These are phyloP conservation scores for Acomys russatus DNA, from an alignment of 2,797 vertebrate species.

Conservation along the genomic window DNA sequence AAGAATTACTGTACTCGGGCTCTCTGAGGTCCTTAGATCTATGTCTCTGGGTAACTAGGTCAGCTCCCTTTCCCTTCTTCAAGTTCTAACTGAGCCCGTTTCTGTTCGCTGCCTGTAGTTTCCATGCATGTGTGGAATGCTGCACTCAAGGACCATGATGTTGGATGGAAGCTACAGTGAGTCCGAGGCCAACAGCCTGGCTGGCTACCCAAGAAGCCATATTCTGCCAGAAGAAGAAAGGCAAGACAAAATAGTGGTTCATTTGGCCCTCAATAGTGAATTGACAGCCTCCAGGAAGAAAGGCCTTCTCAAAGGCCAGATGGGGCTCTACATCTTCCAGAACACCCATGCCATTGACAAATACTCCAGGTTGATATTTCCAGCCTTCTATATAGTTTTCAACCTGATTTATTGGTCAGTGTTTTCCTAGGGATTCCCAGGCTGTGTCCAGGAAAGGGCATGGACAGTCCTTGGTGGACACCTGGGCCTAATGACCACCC, in stretches of 20 bases:
- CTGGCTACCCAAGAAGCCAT: constrained; percentile 93
- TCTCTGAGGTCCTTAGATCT: background rate
- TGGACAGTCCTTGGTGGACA: background rate
- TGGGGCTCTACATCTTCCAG: constrained; percentile 93
- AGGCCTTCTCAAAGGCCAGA: constrained; percentile 90
- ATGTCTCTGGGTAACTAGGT: background rate
- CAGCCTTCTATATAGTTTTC: constrained; percentile 96
- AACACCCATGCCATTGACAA: constrained; percentile 97
- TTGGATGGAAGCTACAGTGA: constrained; percentile 94
- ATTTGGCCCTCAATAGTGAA: constrained; percentile 92
- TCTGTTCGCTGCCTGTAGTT: constrained; percentile 88
- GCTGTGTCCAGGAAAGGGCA: constrained; percentile 27
- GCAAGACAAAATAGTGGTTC: constrained; percentile 94
- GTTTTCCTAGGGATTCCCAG: constrained; percentile 91
- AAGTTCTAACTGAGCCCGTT: constrained; percentile 11
- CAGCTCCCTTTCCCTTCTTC: background rate
- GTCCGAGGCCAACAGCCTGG: constrained; percentile 94
- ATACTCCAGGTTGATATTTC: constrained; percentile 97
- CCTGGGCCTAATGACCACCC: background rate
- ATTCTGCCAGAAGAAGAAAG: constrained; percentile 92
- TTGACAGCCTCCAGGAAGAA: constrained; percentile 91
- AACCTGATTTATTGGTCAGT: constrained; percentile 98
- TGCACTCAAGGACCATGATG: constrained; percentile 94
- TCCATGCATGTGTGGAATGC: constrained; percentile 93
- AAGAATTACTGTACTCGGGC: background rate